Evolutionary conservation across 2,888 invertebrate genomes (phyloP), one percentile per base, ranked within the genome.

Genomic region (Liodrosophila aerea): DNA sequence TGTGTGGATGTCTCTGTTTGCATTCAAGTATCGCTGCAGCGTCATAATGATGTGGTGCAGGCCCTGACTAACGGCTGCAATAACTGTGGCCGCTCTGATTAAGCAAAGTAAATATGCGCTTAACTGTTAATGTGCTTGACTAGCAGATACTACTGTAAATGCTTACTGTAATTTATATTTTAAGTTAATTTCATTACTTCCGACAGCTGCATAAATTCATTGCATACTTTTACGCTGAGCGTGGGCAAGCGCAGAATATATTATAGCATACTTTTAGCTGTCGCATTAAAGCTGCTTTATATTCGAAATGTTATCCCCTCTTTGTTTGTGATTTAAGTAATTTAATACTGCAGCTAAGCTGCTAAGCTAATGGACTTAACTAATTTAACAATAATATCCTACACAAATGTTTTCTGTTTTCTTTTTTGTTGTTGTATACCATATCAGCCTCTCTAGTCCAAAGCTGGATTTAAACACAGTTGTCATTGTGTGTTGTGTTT

Each of bases 31-130:
- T 49, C 43, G 56, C 46, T 5, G 37, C 62, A 29, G 67, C 56
- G 15, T 36, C 56, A 74, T 72, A 74, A 72, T 74, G 74, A 74
- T 61, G 70, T 37, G 61, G 65, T 37, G 56, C 56, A 49, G 5
- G 49, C 54, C 45, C 49, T 33, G 44, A 53, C 60, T 50, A 43
- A 16, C 34, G 52, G 12, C 46, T 72, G 68, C 49, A 65, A 66
- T 69, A 69, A 60, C 70, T 69, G 40, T 39, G 36, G 41, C 52
- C 16, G 30, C 41, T 22, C 51, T 61, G 70, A 65, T 73, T 69
- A 73, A 73, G 44, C 40, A 11, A 15, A 29, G 22, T 36, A 60
- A 31, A 39, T 45, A 36, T 39, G 33, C 31, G 22, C 7, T 47
- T 37, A 22, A 7, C 7, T 22, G 3, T 2, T 11, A 29, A 12